Percentiles rank a stretch among this genome's conserved stretches.
Evolutionary conservation across 2,888 invertebrate genomes (phyloP).

Genomic region (Drosophila siamana): DNA sequence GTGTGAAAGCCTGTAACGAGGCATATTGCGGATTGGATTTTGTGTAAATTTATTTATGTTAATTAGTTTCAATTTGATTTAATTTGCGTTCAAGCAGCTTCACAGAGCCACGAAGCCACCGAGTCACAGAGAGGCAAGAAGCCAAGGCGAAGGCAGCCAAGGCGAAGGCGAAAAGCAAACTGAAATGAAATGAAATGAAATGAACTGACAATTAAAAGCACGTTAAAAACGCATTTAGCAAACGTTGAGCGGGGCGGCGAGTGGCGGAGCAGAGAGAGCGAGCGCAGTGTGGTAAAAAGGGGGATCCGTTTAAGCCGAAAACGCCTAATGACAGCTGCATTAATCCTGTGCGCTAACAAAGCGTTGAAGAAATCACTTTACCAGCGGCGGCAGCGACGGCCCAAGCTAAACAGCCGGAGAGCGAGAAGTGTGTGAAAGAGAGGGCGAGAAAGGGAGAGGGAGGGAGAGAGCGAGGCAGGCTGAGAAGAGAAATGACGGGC

Average conservation of each 20-base stretch:
- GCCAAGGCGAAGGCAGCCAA: neutral
- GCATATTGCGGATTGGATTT: conserved; percentile 77
- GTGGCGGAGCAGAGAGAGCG: neutral
- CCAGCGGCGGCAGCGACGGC: conserved; percentile 77
- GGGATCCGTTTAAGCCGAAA: conserved; percentile 72
- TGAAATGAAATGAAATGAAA: conserved; percentile 12
- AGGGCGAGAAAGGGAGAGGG: neutral
- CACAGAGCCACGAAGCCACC: neutral
- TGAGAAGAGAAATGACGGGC: conserved; percentile 45
- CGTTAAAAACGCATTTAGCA: conserved; percentile 84
- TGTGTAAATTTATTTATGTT: conserved; percentile 80
- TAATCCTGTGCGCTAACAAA: conserved; percentile 83
- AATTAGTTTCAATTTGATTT: conserved; percentile 81
- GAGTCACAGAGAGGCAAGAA: too few species aligned
- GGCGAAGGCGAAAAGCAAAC: conserved; percentile 24
- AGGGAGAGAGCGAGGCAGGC: neutral
- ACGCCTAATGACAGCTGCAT: conserved; percentile 81
- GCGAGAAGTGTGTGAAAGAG: neutral
- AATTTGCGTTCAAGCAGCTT: conserved; percentile 62
- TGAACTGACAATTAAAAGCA: conserved; percentile 82
- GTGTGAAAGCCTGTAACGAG: conserved; percentile 78
- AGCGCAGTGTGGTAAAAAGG: neutral
- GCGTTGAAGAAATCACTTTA: conserved; percentile 85
- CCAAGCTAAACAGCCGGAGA: conserved; percentile 6
- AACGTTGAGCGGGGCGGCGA: conserved; percentile 18